Evolutionary conservation across 1,140 invertebrate species (phyloP), one percentile per base, ranked within the genome.

Genomic region (Carposina sasakii): DNA sequence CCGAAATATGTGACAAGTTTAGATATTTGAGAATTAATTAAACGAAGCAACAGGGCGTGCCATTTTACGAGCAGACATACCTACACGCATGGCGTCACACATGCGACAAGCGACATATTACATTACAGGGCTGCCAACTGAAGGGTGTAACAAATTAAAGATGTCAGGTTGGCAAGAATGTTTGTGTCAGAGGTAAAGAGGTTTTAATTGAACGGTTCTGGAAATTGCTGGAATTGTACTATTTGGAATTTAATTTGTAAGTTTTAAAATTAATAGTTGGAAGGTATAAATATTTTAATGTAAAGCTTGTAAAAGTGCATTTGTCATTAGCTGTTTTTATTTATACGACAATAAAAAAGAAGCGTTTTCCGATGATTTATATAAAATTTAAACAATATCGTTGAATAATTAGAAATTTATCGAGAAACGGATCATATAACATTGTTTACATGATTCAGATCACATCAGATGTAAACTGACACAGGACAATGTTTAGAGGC

Each of bases 11-110:
- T 67, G 53, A 42, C 58, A 57, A 65, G 65, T 69, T 64, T 67
- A 20, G 45, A 55, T 74, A 70, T 76, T 71, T 71, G 69, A 66
- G 66, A 77, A 77, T 81, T 81, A 81, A 81, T 81, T 81, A 77
- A 76, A 75, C 58, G 58, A 48, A 30, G 59, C 75, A 81, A 77
- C 74, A 65, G 76, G 74, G 71, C 72, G 65, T 65, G 53, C 59
- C 43, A 66, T 76, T 73, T 76, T 77, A 76, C 76, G 71, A 55
- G 58, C 71, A 71, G 67, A 71, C 66, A 71, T 74, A 60, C 69
- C 69, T 48, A 41, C 59, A 69, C 70, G 76, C 75, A 68, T 78
- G 75, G 71, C 70, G 65, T 66, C 70, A 78, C 73, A 64, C 63
- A 13, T 16, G 9, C 36, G n/a, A n/a, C 49, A 44, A 52, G 61